A percentile compares a stretch with the other conserved stretches of the same genome.
These are phyloP conservation scores for Montipora capitata DNA, from an alignment of 92 coral and sea anemone genomes.

Conservation along the genomic window DNA sequence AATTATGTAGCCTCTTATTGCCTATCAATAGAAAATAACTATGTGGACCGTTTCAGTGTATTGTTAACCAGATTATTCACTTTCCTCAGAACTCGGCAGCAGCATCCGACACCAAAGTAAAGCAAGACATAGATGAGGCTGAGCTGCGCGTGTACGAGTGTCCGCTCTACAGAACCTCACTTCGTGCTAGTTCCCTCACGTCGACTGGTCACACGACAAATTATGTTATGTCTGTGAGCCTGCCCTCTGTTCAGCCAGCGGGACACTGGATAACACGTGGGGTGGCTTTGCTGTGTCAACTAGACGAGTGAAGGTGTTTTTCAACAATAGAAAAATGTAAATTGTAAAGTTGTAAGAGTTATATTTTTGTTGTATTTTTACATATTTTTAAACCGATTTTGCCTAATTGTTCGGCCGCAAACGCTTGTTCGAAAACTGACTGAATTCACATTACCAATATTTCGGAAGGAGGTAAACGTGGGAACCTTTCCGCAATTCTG, in stretches of 20 bases:
- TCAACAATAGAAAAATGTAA: no score
- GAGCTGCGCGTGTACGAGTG: slow-evolving; percentile 85
- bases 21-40: no score
- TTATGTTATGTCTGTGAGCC: slow-evolving; percentile 89
- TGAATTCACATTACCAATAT: no score
- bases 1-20: no score
- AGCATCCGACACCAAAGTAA: slow-evolving; percentile 37
- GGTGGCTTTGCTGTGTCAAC: slow-evolving; percentile 95
- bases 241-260: slow-evolving; percentile 91
- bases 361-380: neutral
- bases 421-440: no score
- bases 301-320: slow-evolving; percentile 75
- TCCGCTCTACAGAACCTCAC: slow-evolving; percentile 97
- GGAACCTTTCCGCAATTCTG: no score
- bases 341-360: neutral
- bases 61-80: neutral
- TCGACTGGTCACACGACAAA: slow-evolving; percentile 93
- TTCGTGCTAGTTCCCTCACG: slow-evolving; percentile 92
- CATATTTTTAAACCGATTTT: neutral
- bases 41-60: neutral
- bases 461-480: no score
- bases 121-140: slow-evolving; percentile 68
- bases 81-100: slow-evolving; percentile 36
- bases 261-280: slow-evolving; percentile 98
- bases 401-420: no score